Percentiles rank a stretch among this genome's conserved stretches.
These are phyloP conservation scores for Bombus sylvicola DNA, from an alignment of 1,140 invertebrate species.

Conservation along the genomic window DNA sequence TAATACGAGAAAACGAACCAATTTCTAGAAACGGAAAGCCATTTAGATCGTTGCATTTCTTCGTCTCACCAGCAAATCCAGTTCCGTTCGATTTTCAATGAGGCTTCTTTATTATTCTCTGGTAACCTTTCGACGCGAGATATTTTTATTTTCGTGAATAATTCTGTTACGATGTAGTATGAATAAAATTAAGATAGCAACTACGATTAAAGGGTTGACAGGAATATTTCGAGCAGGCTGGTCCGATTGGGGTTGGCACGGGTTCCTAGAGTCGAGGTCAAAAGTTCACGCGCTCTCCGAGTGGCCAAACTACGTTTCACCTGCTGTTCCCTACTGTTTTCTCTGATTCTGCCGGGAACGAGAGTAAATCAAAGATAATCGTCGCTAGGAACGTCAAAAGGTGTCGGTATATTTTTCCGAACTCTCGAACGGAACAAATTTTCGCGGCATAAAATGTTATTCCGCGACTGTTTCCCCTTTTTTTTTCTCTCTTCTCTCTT, in stretches of 20 bases:
- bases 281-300: constrained; percentile 41
- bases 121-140: background rate
- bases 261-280: constrained; percentile 34
- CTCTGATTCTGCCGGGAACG: background rate
- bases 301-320: constrained; percentile 10
- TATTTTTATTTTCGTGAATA: background rate
- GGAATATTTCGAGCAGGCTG: constrained; percentile 28
- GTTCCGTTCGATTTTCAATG: too few relatives aligned
- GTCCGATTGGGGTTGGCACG: constrained; percentile 13
- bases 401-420: too few relatives aligned
- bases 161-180: background rate
- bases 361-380: background rate
- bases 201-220: background rate
- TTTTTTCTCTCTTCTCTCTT: too few relatives aligned
- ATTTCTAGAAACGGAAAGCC: background rate
- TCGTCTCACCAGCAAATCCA: background rate
- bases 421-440: too few relatives aligned
- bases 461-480: background rate
- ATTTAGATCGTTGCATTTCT: background rate
- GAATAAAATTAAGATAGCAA: background rate
- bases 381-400: background rate
- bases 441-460: background rate
- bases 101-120: too few relatives aligned
- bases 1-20: constrained; percentile 15
- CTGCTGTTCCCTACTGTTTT: background rate